Evolutionary conservation across 92 coral and sea anemone genomes (phyloP), one percentile per base, ranked within the genome.

Genomic region (Chrysogorgia sp.): DNA sequence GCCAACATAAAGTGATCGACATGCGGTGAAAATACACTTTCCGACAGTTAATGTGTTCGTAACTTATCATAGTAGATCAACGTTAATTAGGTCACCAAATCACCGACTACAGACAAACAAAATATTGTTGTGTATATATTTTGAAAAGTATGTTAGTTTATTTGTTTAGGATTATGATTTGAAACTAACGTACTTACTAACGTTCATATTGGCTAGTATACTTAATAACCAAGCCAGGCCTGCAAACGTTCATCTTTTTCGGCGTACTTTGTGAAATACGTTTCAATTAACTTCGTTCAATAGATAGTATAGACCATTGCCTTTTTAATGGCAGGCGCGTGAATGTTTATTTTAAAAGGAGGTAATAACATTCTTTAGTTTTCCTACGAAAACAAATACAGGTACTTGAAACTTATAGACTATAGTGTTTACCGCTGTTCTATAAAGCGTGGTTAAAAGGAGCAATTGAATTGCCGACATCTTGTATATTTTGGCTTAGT

Each of bases 51-150:
- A 67, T 21, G 74, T 23, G 17, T 52, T 17, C 49, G 77, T 40
- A 72, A 55, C 79, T 26, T 72, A 72, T 53, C 65, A 53, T 0
- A 13, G 23, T 31, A 29, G 14, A 72, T 72, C 49, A 72, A 29
- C 49, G 58, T 58, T 72, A 72, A 72, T 72, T 72, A 72, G 79
- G 40, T 72, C 63, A 21, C 59, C 79, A 52, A 72, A 72, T 72
- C 65, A 72, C 79, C 79, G 79, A 72, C 79, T 72, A 32, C 64
- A 72, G 79, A 72, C 63, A 72, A 72, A 72, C 64, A 72, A 55
- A 71, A 48, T 71, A 71, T 71, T 55, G 79, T 53, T 72, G 79
- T 72, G 59, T 72, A 72, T 56, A 37, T 64, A 34, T 72, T 69
- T 22, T 53, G 40, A 34, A 40, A 61, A 30, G 29, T 33, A 26